Percentiles rank a stretch among this genome's conserved stretches.
Evolutionary conservation across 1,140 invertebrate species (phyloP).

Genomic region (Drosophila dunni): DNA sequence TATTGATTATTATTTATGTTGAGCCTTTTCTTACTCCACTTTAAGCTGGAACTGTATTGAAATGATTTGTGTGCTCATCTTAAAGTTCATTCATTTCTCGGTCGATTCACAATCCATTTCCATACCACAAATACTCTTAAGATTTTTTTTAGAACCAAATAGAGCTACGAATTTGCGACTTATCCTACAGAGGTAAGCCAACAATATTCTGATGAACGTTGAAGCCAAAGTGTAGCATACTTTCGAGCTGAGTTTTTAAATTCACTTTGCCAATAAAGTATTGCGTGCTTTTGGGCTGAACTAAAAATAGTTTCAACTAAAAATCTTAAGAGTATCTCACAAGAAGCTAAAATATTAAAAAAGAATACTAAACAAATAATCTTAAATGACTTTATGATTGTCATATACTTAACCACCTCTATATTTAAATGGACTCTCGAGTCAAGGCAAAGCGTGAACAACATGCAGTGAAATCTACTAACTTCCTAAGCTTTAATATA

Average conservation of each 20-base stretch:
- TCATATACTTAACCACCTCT: constrained; percentile 43
- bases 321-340: constrained; percentile 1
- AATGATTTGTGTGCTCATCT: background rate
- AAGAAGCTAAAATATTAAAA: background rate
- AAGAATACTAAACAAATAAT: constrained; percentile 5
- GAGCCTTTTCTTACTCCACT: background rate
- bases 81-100: background rate
- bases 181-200: background rate
- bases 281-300: constrained; percentile 37
- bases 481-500: constrained; percentile 80
- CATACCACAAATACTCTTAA: background rate
- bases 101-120: background rate
- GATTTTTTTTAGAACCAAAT: background rate
- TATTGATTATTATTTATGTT: constrained; percentile 54
- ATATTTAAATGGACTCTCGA: constrained; percentile 17
- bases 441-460: constrained; percentile 23
- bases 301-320: background rate
- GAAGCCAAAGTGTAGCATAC: background rate
- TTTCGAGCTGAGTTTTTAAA: constrained; percentile 5
- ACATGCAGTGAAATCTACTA: constrained; percentile 73
- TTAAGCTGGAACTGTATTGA: background rate
- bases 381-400: constrained; percentile 14
- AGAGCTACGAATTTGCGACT: background rate
- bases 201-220: background rate
- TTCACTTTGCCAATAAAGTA: background rate